A percentile compares a stretch with the other conserved stretches of the same genome.
phyloP scores from a whole-genome alignment of 2,113 vertebrate species.

The Dicrurus megarhynchus region DNA sequence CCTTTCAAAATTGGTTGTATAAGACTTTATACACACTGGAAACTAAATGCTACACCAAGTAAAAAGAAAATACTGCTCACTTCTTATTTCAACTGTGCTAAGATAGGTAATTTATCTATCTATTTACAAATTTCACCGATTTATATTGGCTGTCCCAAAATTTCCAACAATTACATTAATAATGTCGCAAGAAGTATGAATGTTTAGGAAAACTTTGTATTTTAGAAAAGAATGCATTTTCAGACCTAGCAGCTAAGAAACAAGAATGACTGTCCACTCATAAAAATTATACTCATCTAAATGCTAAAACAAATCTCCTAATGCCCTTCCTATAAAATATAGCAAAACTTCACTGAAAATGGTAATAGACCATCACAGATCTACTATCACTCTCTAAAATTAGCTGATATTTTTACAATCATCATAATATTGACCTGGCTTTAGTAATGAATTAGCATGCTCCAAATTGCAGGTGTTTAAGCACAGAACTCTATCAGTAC shows the following conservation, averaged over 20 bases:
- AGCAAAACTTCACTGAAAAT: neutral
- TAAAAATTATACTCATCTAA: neutral
- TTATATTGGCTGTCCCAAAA: neutral
- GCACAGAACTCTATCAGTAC: neutral
- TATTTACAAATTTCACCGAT: neutral
- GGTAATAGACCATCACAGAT: neutral
- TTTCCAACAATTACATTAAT: neutral
- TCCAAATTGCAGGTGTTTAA: neutral
- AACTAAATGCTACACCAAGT: neutral
- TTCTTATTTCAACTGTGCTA: neutral
- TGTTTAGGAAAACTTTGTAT: neutral
- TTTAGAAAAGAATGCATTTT: neutral
- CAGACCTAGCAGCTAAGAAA: neutral
- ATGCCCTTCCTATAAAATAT: neutral
- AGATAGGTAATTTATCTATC: neutral
- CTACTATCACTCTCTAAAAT: neutral
- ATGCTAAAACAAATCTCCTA: neutral
- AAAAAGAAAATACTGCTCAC: neutral
- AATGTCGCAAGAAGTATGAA: neutral
- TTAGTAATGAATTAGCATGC: neutral
- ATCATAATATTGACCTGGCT: neutral
- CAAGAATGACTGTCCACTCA: neutral
- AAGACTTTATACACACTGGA: neutral
- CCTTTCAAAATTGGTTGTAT: neutral
- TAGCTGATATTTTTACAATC: neutral